Percentiles rank a stretch among this genome's conserved stretches.
phyloP scores from a whole-genome alignment of 2,888 invertebrate genomes.

The Aricia artaxerxes region DNA sequence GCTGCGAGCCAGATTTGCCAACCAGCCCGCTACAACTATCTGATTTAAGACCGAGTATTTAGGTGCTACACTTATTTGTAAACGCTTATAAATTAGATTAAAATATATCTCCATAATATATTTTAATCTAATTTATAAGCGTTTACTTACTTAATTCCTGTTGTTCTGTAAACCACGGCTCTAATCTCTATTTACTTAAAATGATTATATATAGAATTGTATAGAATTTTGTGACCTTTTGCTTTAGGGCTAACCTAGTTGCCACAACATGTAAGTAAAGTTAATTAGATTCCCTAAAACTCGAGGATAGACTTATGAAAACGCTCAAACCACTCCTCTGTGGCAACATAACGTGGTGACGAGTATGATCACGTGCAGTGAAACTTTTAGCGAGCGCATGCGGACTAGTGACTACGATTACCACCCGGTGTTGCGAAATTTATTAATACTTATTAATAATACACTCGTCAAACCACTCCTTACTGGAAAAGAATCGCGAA shows the following conservation, averaged over 20 bases:
- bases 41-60: conserved; percentile 21
- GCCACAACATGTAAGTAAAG: no score
- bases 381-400: conserved; percentile 9
- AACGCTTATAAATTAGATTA: neutral
- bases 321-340: neutral
- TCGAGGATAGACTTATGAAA: neutral
- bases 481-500: neutral
- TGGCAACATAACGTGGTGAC: neutral
- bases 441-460: neutral
- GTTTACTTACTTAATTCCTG: neutral
- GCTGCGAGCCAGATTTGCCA: conserved; percentile 43
- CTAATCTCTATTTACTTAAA: neutral
- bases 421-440: neutral
- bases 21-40: conserved; percentile 2
- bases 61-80: neutral
- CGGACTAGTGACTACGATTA: neutral
- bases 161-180: neutral
- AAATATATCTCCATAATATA: neutral
- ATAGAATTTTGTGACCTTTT: no score
- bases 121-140: no score
- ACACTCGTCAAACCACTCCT: neutral
- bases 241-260: no score
- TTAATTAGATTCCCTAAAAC: neutral
- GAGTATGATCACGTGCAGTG: conserved; percentile 18
- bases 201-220: no score